phyloP scores from a whole-genome alignment of 1,140 invertebrate genomes.

The Cydia pomonella region DNA sequence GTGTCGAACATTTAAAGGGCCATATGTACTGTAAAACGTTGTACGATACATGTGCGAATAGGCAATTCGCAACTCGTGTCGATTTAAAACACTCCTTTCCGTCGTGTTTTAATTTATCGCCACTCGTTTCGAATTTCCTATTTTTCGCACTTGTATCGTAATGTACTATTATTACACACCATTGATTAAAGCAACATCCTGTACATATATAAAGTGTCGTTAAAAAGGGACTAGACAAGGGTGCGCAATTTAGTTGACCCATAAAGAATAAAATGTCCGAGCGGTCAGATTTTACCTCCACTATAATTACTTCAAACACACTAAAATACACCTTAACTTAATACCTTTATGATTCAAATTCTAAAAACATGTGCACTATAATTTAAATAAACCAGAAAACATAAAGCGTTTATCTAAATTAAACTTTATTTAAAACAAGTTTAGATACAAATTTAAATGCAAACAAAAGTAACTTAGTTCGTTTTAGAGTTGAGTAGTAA shows the following conservation, averaged over 20 bases:
- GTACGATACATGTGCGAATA: no score
- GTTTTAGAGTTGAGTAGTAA: not conserved
- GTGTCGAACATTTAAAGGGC: no score
- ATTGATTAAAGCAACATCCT: constrained; percentile 53
- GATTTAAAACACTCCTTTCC: no score
- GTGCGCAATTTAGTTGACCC: constrained; percentile 69
- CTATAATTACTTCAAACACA: no score
- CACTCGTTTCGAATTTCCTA: no score
- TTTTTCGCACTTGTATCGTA: no score
- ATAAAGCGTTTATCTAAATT: not conserved
- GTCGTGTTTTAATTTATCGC: no score
- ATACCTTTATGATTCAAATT: constrained; percentile 2
- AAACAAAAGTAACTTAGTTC: not conserved
- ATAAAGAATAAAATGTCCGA: constrained; percentile 74
- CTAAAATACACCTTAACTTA: no score
- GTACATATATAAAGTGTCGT: constrained; percentile 73
- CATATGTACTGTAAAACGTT: no score
- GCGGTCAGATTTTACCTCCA: constrained; percentile 32
- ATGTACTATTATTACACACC: no score
- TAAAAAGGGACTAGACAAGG: constrained; percentile 67
- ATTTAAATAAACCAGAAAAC: not conserved
- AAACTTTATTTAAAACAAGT: not conserved
- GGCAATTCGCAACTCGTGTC: no score
- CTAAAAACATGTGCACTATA: not conserved
- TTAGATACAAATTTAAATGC: not conserved